These are phyloP conservation scores for Cetoscarus ocellatus DNA, from an alignment of 2,797 vertebrate species.

Conservation along the genomic window DNA sequence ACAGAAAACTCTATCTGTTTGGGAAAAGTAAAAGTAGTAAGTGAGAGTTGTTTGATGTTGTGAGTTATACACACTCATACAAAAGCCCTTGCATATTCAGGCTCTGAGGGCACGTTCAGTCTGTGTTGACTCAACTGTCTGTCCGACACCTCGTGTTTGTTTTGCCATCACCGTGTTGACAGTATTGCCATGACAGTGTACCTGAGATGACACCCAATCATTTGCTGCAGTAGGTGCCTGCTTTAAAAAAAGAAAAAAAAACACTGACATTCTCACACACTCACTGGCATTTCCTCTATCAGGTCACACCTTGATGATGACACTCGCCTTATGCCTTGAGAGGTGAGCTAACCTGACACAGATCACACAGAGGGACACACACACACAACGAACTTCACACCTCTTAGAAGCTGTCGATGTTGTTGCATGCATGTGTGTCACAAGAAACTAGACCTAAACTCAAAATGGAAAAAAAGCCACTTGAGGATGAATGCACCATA, in stretches of 20 bases:
- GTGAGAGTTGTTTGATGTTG: neutral
- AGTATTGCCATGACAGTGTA: conserved; percentile 46
- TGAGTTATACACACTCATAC: neutral
- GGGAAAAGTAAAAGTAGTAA: neutral
- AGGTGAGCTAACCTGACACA: conserved; percentile 47
- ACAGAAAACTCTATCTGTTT: too few species aligned
- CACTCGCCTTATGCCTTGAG: conserved; percentile 48
- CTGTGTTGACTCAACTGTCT: conserved; percentile 56
- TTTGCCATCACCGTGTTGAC: conserved; percentile 47
- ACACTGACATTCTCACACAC: conserved; percentile 17
- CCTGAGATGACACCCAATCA: conserved; percentile 27
- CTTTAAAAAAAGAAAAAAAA: conserved; percentile 28
- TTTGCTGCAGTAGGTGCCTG: conserved; percentile 16
- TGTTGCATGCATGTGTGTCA: conserved; percentile 26
- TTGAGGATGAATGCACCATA: neutral
- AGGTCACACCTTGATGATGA: conserved; percentile 55
- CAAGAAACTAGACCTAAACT: conserved; percentile 19
- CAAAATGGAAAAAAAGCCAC: conserved; percentile 4
- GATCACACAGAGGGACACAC: conserved; percentile 18
- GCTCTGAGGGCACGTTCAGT: conserved; percentile 34
- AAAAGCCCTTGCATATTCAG: conserved; percentile 7
- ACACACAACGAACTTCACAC: conserved; percentile 41
- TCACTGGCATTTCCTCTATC: conserved; percentile 38
- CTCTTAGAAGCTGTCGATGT: conserved; percentile 18
- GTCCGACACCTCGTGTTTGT: conserved; percentile 44